Base-by-base conservation (phyloP, 2,113 vertebrate species). In the Passer domesticus region DNA sequence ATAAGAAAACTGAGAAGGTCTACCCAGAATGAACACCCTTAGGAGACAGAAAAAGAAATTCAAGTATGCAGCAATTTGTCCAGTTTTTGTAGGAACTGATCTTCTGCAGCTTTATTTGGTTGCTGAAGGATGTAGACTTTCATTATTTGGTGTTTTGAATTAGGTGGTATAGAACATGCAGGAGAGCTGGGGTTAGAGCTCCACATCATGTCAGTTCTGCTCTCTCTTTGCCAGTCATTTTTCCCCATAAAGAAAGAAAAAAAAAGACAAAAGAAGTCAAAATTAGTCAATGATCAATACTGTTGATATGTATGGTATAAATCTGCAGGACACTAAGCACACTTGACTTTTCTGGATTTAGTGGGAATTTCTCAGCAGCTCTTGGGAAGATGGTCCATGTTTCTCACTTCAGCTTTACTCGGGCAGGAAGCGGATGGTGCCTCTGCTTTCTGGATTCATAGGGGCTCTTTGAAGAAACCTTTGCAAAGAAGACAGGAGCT, bases 181-280 rank as follows among this genome's bases (percentile, higher is more conserved):
- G 33, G 30, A 49, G 44, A 90, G 4, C 63, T 88, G 62, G 24
- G 5, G 4, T 76, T 56, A 60, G 52, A 90, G 37, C n/a, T 94
- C 22, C 64, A 52, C 37, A 22, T 43, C 18, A 3, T 41, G 27
- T 53, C 18, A 41, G 1, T 80, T 92, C 27, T 82, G 7, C 24
- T 19, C 31, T 67, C 30, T 35, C 3, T 62, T 56, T 92, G 27
- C 10, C 52, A 58, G 25, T 77, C 23, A 13, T 56, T 82, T 87
- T 25, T 46, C 2, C 13, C 9, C 7, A 4, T 16, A 13, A 18
- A 31, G 7, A 1, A 27, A 8, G 15, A 17, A 28, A 19, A 16
- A 15, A n/a, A 22, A 56, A 53, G 12, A 7, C 6, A 13, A 18
- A 33, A 3, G 1, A 22, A 37, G 9, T 15, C 10, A 59, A 72